A percentile compares a stretch with the other conserved stretches of the same genome.
phyloP scores from a whole-genome alignment of 2,888 invertebrate genomes.

The Oscheius sp. region DNA sequence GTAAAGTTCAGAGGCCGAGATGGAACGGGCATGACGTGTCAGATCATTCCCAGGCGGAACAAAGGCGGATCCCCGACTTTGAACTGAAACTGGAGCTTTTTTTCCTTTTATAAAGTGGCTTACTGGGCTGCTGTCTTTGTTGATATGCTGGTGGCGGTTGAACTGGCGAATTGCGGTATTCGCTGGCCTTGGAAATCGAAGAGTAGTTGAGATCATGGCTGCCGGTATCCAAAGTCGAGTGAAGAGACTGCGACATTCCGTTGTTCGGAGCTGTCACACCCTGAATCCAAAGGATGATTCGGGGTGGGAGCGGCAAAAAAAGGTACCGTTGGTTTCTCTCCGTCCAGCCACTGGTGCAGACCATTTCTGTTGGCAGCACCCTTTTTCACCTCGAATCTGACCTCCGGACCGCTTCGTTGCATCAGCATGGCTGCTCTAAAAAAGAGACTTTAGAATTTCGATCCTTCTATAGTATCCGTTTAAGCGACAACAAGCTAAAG shows the following conservation, averaged over 20 bases:
- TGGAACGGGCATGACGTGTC: constrained; percentile 54
- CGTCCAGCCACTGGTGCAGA: constrained; percentile 88
- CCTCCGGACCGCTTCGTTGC: constrained; percentile 91
- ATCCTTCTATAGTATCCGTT: too few species aligned
- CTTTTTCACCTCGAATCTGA: constrained; percentile 94
- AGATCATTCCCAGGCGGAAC: constrained; percentile 17
- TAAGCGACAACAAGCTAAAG: too few species aligned
- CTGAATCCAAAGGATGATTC: too few species aligned
- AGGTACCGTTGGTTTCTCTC: constrained; percentile 82
- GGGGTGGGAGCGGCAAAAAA: too few species aligned
- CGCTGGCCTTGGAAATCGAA: constrained; percentile 26
- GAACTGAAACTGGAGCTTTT: constrained; percentile 14
- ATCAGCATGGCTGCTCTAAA: constrained; percentile 92
- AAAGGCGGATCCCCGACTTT: constrained; percentile 37
- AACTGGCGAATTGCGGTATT: constrained; percentile 17
- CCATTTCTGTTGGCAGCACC: constrained; percentile 97
- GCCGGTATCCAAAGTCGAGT: constrained; percentile 18
- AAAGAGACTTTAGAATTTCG: not conserved
- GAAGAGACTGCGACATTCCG: constrained; percentile 28
- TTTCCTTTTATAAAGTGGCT: not conserved
- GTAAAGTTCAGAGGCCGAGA: constrained; percentile 64
- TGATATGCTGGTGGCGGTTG: constrained; percentile 43
- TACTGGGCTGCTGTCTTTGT: constrained; percentile 44
- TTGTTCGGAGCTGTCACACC: constrained; percentile 1
- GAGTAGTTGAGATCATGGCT: constrained; percentile 23